Base-by-base conservation (phyloP, 2,888 invertebrate species). In the Rhogogaster chlorosoma region DNA sequence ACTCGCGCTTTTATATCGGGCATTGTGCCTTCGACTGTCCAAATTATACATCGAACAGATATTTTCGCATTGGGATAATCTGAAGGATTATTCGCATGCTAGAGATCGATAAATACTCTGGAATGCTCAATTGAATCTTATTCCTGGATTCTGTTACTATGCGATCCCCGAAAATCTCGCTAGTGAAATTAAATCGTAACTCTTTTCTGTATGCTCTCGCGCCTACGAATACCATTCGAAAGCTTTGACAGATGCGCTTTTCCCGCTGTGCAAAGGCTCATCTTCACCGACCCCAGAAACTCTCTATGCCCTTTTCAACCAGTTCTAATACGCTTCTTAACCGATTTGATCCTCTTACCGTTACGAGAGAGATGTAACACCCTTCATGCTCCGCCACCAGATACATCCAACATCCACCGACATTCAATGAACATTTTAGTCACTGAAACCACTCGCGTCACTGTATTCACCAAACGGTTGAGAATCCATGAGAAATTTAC, bases 311-410 rank as follows among this genome's bases (percentile, higher is more conserved):
- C n/a, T 78, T 49, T 32, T n/a, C 29, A 78, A 78, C 53, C 36
- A 57, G 53, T 32, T 26, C 32, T 53, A 53, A 77, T 53, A 78
- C 29, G 29, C 49, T 36, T n/a, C 57, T 78, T 32, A 78, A 78
- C 26, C 53, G 36, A 78, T 78, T 78, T 78, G 29, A 78, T 78
- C 57, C 32, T 78, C 91, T 89, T 87, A 92, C 91, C 91, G 91
- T 92, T 92, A 92, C 91, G 90, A 90, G 84, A 89, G 89, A 87
- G 87, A 87, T 90, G 88, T 90, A 88, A 88, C 89, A 89, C 91
- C 87, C 91, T 90, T 92, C 91, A 91, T 91, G 89, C 91, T 90
- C 89, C 89, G 89, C 88, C 89, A 87, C 87, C 88, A 88, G 87
- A 89, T 86, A 89, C 82, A 82, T 82, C 88, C 86, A 90, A 87